A percentile compares a stretch with the other conserved stretches of the same genome.
Conservation (phyloP, 2,797 vertebrate species). For the Paratrypauchen microcephalus region DNA sequence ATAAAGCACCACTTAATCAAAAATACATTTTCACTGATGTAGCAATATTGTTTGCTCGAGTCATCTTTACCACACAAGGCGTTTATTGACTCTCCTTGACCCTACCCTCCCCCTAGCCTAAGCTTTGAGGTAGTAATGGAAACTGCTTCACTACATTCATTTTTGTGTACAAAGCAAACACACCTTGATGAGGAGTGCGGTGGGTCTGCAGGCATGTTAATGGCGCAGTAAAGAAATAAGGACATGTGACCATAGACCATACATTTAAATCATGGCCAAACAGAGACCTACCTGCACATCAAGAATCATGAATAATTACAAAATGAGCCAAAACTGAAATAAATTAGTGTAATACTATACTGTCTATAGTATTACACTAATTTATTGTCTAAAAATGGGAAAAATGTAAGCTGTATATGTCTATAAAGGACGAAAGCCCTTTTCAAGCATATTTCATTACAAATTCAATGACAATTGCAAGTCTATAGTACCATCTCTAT, state of each 20-base stretch:
- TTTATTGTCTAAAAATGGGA: too few relatives aligned
- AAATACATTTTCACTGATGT: slow-evolving; percentile 4
- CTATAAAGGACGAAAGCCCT: too few relatives aligned
- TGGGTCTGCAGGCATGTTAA: background rate
- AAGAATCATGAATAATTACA: too few relatives aligned
- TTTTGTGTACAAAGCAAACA: slow-evolving; percentile 60
- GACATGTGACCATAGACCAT: background rate
- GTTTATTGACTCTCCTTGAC: slow-evolving; percentile 48
- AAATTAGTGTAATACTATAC: too few relatives aligned
- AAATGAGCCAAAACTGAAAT: too few relatives aligned
- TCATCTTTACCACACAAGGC: slow-evolving; percentile 17
- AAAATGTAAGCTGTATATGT: too few relatives aligned
- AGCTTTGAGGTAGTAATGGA: slow-evolving; percentile 1
- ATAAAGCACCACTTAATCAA: slow-evolving; percentile 14
- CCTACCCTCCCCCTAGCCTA: background rate
- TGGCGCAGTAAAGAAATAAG: background rate
- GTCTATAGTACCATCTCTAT: too few relatives aligned
- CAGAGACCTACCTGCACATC: too few relatives aligned
- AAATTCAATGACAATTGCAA: too few relatives aligned
- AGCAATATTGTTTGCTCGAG: background rate
- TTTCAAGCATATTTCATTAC: too few relatives aligned
- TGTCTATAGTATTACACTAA: too few relatives aligned
- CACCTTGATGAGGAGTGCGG: slow-evolving; percentile 7
- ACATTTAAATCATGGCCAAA: background rate
- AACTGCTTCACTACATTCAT: slow-evolving; percentile 21